Percentiles rank a stretch among this genome's conserved stretches.
These are phyloP conservation scores for Aphidoletes aphidimyza DNA, from an alignment of 2,888 invertebrate genomes.

Conservation along the genomic window DNA sequence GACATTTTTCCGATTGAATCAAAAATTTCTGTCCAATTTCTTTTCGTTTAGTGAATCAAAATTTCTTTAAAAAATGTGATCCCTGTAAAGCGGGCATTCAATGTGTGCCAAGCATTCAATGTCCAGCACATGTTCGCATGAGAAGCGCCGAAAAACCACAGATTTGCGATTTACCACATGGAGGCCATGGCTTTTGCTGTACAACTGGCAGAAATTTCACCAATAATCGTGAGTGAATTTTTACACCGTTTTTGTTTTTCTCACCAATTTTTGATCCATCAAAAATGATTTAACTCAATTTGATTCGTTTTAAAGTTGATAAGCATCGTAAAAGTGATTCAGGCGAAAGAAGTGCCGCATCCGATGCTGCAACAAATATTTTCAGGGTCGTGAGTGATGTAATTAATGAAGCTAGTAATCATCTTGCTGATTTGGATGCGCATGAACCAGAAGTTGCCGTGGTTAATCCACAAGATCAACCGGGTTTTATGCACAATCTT, in stretches of 20 bases:
- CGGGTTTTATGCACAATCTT: constrained; percentile 64
- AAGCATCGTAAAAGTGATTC: background rate
- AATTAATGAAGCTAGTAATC: constrained; percentile 62
- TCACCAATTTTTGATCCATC: background rate
- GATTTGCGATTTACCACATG: constrained; percentile 68
- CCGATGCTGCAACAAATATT: constrained; percentile 55
- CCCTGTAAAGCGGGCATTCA: constrained; percentile 68
- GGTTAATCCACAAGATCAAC: constrained; percentile 60
- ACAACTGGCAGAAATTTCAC: constrained; percentile 73
- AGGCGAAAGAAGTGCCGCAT: background rate
- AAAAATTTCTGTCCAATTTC: background rate
- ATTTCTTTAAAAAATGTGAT: constrained; percentile 61
- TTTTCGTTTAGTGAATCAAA: constrained; percentile 4
- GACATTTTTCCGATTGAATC: background rate
- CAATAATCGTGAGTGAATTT: constrained; percentile 57
- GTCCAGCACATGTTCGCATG: constrained; percentile 72
- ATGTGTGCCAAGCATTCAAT: constrained; percentile 75
- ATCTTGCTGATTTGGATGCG: constrained; percentile 65
- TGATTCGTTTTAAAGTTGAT: background rate
- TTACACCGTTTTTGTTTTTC: background rate
- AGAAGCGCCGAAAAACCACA: constrained; percentile 64
- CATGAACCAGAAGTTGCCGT: constrained; percentile 63
- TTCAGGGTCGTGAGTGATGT: constrained; percentile 58
- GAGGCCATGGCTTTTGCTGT: constrained; percentile 72
- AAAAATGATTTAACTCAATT: background rate